Evolutionary conservation across 1,140 invertebrate species (phyloP).

Genomic region (Cyrtorhinus lividipennis): DNA sequence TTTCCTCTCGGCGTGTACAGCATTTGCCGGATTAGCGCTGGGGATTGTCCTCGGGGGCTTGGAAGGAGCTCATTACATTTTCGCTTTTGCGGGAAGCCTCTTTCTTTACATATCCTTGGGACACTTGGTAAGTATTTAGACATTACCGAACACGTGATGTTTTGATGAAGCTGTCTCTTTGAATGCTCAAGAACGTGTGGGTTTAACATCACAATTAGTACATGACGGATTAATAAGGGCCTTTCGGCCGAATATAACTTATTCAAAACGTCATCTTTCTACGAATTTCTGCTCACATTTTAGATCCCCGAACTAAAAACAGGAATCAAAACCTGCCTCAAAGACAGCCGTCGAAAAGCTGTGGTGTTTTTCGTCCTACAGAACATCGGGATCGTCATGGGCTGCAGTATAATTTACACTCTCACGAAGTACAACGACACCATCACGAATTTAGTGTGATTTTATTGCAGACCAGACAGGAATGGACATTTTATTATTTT

Average conservation of each 20-base stretch:
- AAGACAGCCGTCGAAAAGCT: conserved; percentile 21
- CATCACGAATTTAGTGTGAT: conserved; percentile 13
- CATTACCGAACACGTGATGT: background rate
- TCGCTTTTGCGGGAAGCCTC: conserved; percentile 61
- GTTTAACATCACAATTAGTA: background rate
- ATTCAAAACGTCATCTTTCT: background rate
- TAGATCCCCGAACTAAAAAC: conserved; percentile 33
- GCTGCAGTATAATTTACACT: conserved; percentile 21
- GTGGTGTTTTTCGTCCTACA: conserved; percentile 22
- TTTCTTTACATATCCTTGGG: conserved; percentile 69
- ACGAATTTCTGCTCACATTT: conserved; percentile 8
- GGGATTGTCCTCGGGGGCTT: conserved; percentile 57
- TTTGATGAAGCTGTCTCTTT: background rate
- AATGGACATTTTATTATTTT: background rate
- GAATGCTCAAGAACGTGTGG: background rate
- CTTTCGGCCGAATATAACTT: background rate
- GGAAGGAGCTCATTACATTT: conserved; percentile 53
- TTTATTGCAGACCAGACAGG: background rate
- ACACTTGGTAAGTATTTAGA: conserved; percentile 43
- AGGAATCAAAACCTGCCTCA: conserved; percentile 23
- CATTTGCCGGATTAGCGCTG: conserved; percentile 56
- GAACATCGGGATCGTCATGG: conserved; percentile 24
- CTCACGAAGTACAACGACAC: conserved; percentile 24
- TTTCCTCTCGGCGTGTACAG: conserved; percentile 54
- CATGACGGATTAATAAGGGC: background rate